These are phyloP conservation scores for Ceratina australensis DNA, from an alignment of 1,140 invertebrate genomes.

Conservation along the genomic window DNA sequence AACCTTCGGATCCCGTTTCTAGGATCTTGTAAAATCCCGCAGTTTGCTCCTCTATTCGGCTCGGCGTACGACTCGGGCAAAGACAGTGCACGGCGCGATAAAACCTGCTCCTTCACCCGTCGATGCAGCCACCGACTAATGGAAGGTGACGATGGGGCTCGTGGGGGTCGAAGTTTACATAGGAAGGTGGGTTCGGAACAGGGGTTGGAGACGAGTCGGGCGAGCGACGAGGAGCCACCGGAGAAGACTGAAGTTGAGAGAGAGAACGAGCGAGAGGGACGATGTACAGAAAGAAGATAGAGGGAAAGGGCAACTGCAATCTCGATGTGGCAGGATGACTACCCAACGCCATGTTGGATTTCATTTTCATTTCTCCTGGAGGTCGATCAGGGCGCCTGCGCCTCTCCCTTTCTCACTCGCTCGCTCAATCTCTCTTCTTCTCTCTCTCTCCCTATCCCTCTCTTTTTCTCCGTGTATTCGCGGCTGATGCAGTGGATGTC, in stretches of 20 bases:
- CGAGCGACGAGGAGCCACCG: neutral
- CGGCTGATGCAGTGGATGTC: conserved; percentile 31
- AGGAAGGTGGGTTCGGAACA: conserved; percentile 33
- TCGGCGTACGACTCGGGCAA: conserved; percentile 32
- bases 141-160: conserved; percentile 67
- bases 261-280: conserved; percentile 14
- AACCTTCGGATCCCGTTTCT: conserved; percentile 40
- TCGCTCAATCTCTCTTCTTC: neutral
- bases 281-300: neutral
- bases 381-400: conserved; percentile 31
- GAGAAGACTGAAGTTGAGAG: neutral
- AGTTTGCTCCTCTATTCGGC: conserved; percentile 44
- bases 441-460: neutral
- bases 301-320: conserved; percentile 53
- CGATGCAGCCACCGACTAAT: conserved; percentile 62
- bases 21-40: conserved; percentile 36
- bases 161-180: conserved; percentile 61
- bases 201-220: conserved; percentile 10
- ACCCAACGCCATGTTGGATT: conserved; percentile 50
- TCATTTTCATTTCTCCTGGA: conserved; percentile 61
- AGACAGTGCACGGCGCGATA: conserved; percentile 52
- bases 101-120: conserved; percentile 58
- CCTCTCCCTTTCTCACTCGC: neutral
- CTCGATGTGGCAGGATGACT: conserved; percentile 53
- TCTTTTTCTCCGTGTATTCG: conserved; percentile 5